A percentile compares a stretch with the other conserved stretches of the same genome.
Conservation (phyloP, 2,113 vertebrate genomes). For the Ceyx margarethae region DNA sequence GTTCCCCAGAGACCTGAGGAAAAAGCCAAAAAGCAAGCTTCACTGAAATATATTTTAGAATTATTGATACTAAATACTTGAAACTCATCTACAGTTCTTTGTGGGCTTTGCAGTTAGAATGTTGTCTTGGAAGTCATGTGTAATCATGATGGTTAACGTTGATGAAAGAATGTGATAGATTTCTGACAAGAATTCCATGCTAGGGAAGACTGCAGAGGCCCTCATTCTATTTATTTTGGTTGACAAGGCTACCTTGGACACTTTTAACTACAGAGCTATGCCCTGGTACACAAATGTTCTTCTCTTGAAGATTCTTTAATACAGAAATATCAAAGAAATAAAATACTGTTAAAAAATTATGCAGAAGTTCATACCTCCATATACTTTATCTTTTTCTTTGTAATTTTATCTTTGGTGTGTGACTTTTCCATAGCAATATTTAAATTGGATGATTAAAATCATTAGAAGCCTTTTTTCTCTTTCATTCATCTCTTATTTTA, state of each 20-base stretch:
- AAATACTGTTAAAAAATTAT: neutral
- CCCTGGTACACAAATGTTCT: neutral
- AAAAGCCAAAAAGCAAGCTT: neutral
- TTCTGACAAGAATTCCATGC: neutral
- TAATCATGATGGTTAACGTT: neutral
- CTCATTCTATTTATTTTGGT: neutral
- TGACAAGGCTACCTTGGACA: neutral
- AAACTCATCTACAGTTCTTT: neutral
- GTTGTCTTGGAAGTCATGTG: neutral
- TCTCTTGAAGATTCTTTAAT: neutral
- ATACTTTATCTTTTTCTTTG: neutral
- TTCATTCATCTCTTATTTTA: neutral
- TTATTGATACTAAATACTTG: neutral
- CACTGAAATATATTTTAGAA: neutral
- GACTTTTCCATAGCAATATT: neutral
- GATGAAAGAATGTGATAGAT: neutral
- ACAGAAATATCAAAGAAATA: neutral
- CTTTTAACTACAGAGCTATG: too few relatives aligned
- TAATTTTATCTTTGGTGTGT: neutral
- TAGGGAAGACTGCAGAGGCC: neutral
- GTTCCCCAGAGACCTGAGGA: neutral
- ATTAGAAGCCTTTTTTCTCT: neutral
- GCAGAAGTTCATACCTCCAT: neutral
- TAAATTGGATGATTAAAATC: neutral
- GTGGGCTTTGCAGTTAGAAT: neutral